Percentiles rank a stretch among this genome's conserved stretches.
phyloP scores from a whole-genome alignment of 2,888 invertebrate genomes.

The Frankliniella intonsa region DNA sequence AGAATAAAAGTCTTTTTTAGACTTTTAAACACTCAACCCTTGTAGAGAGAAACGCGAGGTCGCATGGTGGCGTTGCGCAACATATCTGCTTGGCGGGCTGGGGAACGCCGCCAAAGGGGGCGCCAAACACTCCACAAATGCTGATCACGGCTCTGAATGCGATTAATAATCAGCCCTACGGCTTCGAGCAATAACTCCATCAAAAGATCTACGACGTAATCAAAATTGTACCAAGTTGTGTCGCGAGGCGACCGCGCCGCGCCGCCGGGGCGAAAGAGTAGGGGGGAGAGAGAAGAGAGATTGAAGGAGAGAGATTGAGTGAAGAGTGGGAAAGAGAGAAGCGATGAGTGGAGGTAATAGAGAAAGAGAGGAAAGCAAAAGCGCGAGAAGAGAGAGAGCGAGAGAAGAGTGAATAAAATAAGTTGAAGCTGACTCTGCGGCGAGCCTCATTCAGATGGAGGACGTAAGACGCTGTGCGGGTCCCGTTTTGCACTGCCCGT shows the following conservation, averaged over 20 bases:
- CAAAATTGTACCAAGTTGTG: conserved; percentile 18
- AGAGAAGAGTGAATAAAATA: neutral
- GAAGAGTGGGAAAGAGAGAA: neutral
- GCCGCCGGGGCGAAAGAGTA: neutral
- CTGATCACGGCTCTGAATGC: neutral
- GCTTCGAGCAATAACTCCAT: conserved; percentile 20
- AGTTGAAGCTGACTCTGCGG: conserved; percentile 9
- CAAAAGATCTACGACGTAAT: conserved; percentile 25
- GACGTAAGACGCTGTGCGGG: neutral
- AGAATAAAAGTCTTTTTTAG: no score
- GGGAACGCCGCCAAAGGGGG: no score
- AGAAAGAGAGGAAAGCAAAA: neutral
- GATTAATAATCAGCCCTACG: conserved; percentile 26
- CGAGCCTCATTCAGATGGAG: neutral
- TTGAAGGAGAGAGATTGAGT: neutral
- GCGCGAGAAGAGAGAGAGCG: neutral
- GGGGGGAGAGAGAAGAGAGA: neutral
- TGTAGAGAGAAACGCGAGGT: neutral
- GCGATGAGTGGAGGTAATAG: neutral
- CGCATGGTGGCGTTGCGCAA: neutral
- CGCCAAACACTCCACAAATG: neutral
- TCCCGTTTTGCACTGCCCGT: neutral
- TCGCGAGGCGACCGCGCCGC: neutral
- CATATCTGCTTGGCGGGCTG: no score
- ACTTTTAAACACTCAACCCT: no score